These are phyloP conservation scores for Spizaetus ornatus DNA, from an alignment of 2,113 vertebrate genomes.

Conservation along the genomic window DNA sequence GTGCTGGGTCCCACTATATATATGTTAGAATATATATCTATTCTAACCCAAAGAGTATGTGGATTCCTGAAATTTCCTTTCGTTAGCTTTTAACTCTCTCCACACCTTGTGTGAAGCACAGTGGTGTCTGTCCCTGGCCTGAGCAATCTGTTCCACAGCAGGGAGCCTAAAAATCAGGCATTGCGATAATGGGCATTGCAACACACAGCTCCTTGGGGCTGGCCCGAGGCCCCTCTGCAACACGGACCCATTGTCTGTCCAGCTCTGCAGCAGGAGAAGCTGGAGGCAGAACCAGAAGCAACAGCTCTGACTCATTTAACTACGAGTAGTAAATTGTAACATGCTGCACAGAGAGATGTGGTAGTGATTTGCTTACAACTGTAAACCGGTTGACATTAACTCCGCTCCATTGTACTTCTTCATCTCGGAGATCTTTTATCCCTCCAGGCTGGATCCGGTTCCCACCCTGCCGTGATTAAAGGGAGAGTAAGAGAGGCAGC, in stretches of 20 bases:
- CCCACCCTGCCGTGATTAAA: constrained; percentile 46
- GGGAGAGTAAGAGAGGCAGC: background rate
- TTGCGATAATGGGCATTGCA: constrained; percentile 39
- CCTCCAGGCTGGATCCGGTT: constrained; percentile 24
- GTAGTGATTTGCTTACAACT: constrained; percentile 33
- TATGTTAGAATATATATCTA: background rate
- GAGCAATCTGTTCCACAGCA: constrained; percentile 50
- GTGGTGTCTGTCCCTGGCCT: background rate
- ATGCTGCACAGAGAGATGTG: background rate
- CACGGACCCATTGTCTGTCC: constrained; percentile 30
- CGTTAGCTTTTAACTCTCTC: background rate
- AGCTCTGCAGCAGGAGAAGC: background rate
- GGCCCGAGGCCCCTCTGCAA: constrained; percentile 17
- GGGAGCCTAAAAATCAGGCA: constrained; percentile 48
- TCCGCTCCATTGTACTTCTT: background rate
- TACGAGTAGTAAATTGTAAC: constrained; percentile 8
- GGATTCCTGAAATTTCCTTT: background rate
- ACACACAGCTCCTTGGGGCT: background rate
- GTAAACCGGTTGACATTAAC: constrained; percentile 2
- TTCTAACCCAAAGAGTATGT: background rate
- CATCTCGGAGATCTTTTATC: constrained; percentile 3
- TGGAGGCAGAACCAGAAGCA: constrained; percentile 33
- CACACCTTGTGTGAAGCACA: background rate
- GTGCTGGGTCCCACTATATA: background rate
- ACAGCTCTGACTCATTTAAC: constrained; percentile 27